Percentiles rank a stretch among this genome's conserved stretches.
Evolutionary conservation across 2,888 invertebrate species (phyloP).

Genomic region (Aromia moschata): DNA sequence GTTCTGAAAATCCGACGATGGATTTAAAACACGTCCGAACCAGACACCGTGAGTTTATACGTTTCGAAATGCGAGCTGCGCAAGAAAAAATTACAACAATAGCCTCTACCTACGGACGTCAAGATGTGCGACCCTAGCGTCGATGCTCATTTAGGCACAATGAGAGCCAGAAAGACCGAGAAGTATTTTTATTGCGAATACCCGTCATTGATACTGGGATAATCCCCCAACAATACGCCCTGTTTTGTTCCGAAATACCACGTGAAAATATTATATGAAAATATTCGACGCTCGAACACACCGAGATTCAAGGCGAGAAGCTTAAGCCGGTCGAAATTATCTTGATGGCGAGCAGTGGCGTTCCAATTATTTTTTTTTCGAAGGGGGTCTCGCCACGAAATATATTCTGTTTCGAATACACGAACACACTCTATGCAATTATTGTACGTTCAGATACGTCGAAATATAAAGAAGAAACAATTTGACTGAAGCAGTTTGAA

Average conservation of each 20-base stretch:
- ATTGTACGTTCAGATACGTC: too few species aligned
- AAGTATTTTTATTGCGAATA: constrained; percentile 24
- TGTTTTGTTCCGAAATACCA: constrained; percentile 25
- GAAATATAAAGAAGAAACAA: too few species aligned
- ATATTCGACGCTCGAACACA: constrained; percentile 33
- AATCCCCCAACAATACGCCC: constrained; percentile 33
- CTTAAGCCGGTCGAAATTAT: constrained; percentile 8
- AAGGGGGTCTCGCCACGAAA: too few species aligned
- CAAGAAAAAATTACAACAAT: constrained; percentile 17
- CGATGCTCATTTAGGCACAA: constrained; percentile 34
- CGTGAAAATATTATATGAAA: constrained; percentile 31
- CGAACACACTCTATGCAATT: too few species aligned
- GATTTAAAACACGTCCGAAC: too few species aligned
- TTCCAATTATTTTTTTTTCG: too few species aligned
- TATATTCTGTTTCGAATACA: too few species aligned
- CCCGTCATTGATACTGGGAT: constrained; percentile 6
- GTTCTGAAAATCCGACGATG: too few species aligned
- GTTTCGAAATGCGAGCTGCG: too few species aligned
- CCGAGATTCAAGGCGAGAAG: constrained; percentile 27
- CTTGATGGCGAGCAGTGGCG: constrained; percentile 11
- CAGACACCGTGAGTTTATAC: too few species aligned
- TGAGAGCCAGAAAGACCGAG: constrained; percentile 18
- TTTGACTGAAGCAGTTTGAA: too few species aligned
- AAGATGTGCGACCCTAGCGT: constrained; percentile 23
- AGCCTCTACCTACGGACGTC: constrained; percentile 32